Evolutionary conservation across 1,140 invertebrate genomes (phyloP).

Genomic region (Magallana angulata): DNA sequence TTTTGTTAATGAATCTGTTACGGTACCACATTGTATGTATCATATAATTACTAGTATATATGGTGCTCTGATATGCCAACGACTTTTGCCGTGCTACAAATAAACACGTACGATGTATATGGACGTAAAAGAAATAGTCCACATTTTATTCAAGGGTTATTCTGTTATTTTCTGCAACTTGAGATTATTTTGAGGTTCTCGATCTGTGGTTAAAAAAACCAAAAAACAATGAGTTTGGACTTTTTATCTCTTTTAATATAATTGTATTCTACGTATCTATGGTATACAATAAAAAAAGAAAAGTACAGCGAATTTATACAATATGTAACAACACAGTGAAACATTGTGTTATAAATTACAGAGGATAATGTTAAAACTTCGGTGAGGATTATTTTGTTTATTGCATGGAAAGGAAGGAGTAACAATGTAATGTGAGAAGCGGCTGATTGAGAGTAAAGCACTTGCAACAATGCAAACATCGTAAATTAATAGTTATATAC

Average conservation of each 20-base stretch:
- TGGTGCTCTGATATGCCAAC: no score
- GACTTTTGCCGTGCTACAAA: no score
- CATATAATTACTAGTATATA: no score
- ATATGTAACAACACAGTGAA: slow-evolving; percentile 23
- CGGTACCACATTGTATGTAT: no score
- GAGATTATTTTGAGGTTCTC: no score
- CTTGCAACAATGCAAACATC: neutral
- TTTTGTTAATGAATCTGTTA: no score
- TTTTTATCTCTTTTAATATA: slow-evolving; percentile 25
- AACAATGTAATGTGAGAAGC: slow-evolving; percentile 6
- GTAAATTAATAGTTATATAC: neutral
- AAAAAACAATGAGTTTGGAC: neutral
- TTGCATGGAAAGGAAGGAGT: neutral
- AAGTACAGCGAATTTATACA: slow-evolving; percentile 27
- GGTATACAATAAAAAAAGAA: slow-evolving; percentile 7
- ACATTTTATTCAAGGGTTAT: no score
- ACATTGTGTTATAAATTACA: slow-evolving; percentile 9
- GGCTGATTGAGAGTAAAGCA: neutral
- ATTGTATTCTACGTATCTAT: neutral
- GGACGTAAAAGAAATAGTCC: no score
- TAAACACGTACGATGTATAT: no score
- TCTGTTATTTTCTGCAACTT: no score
- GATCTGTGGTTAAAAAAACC: no score
- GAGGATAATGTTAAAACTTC: neutral
- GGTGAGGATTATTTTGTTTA: neutral